Percentiles rank a stretch among this genome's conserved stretches.
phyloP scores from a whole-genome alignment of 1,140 invertebrate species.

The Batillaria attramentaria region DNA sequence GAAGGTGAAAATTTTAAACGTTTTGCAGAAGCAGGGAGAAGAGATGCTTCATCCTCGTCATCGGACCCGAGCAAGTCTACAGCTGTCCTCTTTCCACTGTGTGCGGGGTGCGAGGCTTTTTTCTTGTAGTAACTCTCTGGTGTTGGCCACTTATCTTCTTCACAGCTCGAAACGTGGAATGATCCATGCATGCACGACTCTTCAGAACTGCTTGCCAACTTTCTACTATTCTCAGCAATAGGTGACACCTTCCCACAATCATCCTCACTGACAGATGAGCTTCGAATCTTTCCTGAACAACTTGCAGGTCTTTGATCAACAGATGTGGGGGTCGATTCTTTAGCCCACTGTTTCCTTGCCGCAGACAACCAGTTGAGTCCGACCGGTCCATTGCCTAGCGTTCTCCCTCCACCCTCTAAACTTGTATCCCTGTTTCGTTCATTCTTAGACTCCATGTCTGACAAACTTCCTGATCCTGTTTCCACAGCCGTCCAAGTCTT shows the following conservation, averaged over 20 bases:
- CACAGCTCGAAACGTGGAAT: slow-evolving; percentile 31
- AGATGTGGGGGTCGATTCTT: neutral
- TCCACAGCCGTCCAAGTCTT: no score
- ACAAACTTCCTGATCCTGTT: no score
- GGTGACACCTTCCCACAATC: no score
- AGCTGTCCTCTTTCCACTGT: neutral
- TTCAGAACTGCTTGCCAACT: no score
- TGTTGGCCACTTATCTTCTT: slow-evolving; percentile 24
- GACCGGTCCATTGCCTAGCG: neutral
- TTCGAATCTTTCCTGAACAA: no score
- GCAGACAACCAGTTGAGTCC: slow-evolving; percentile 13
- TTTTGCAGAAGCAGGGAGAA: neutral
- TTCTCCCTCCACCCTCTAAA: no score
- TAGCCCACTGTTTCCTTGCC: slow-evolving; percentile 9
- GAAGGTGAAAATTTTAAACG: neutral
- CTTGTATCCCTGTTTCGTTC: no score
- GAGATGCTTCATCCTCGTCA: neutral
- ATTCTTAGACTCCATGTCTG: no score
- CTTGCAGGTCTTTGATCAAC: neutral
- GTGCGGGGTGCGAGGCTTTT: neutral
- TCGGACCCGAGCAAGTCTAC: slow-evolving; percentile 4
- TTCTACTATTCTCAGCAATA: no score
- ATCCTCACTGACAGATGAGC: no score
- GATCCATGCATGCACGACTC: no score
- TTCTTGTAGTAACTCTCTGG: neutral